A percentile compares a stretch with the other conserved stretches of the same genome.
These are phyloP conservation scores for Mugil cephalus DNA, from an alignment of 2,113 vertebrate genomes.

Conservation along the genomic window DNA sequence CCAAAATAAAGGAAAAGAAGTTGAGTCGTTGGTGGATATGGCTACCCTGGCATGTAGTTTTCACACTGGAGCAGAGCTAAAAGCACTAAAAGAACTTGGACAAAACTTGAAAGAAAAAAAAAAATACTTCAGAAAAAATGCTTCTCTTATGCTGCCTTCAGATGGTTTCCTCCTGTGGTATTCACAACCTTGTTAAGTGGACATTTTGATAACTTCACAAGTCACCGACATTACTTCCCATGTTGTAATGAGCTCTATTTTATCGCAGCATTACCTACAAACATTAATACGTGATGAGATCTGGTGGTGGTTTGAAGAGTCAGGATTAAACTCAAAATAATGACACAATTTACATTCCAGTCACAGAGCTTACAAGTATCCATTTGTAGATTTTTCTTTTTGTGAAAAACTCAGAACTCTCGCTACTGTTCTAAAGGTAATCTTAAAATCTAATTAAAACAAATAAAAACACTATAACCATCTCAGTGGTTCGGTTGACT, in stretches of 20 bases:
- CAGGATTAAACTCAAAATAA: slow-evolving; percentile 11
- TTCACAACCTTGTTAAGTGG: no score
- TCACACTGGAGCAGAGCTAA: background rate
- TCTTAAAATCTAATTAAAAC: background rate
- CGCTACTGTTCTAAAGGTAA: background rate
- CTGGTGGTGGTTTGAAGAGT: slow-evolving; percentile 7
- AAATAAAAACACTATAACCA: no score
- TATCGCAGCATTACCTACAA: background rate
- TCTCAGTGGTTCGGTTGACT: no score
- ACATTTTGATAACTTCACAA: no score
- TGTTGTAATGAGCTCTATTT: no score
- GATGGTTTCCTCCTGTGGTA: no score
- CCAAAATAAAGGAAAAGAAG: slow-evolving; percentile 22
- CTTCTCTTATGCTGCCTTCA: no score
- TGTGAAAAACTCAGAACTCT: background rate
- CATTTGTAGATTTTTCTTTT: background rate
- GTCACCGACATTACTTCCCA: no score
- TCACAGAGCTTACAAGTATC: slow-evolving; percentile 3
- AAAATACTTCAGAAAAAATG: no score
- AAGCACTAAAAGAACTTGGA: background rate
- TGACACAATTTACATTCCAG: slow-evolving; percentile 36
- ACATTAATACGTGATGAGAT: slow-evolving; percentile 15
- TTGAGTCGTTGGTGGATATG: background rate
- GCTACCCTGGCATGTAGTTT: background rate
- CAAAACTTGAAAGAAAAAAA: background rate